Evolutionary conservation across 2,797 vertebrate genomes (phyloP).

Genomic region (Lepilemur ruficaudatus): DNA sequence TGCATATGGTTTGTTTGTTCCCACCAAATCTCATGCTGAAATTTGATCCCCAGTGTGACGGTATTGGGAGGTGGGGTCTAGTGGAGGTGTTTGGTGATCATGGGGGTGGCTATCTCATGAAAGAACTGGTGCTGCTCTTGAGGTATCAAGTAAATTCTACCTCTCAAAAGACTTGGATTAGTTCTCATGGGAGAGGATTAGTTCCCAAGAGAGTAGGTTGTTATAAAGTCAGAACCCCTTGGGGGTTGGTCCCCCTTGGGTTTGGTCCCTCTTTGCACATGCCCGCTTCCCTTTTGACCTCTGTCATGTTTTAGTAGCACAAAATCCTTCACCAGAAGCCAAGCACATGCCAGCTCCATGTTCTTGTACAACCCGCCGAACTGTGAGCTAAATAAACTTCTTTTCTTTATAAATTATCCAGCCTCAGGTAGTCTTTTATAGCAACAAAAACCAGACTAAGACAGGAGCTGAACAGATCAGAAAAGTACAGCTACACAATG

Average conservation of each 20-base stretch:
- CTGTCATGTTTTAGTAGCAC: background rate
- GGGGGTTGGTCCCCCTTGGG: no score
- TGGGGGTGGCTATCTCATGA: background rate
- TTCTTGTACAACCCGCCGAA: background rate
- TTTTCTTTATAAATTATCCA: background rate
- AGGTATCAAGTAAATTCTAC: background rate
- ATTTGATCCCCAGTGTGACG: background rate
- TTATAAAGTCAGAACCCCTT: background rate
- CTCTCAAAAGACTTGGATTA: background rate
- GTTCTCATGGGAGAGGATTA: background rate
- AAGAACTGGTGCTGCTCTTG: background rate
- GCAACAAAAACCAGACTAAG: background rate
- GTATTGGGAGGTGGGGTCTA: background rate
- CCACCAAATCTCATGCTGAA: background rate
- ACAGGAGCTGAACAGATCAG: background rate
- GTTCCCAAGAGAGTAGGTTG: background rate
- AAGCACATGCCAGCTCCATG: background rate
- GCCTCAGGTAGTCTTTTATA: background rate
- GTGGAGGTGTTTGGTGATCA: background rate
- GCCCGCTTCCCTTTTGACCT: background rate
- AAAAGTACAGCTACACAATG: background rate
- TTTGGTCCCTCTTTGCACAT: background rate
- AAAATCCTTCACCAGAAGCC: background rate
- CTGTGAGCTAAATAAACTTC: background rate
- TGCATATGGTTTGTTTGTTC: background rate